A percentile compares a stretch with the other conserved stretches of the same genome.
Conservation (phyloP, 2,113 vertebrate species). For the Oxygymnocypris stewartii region DNA sequence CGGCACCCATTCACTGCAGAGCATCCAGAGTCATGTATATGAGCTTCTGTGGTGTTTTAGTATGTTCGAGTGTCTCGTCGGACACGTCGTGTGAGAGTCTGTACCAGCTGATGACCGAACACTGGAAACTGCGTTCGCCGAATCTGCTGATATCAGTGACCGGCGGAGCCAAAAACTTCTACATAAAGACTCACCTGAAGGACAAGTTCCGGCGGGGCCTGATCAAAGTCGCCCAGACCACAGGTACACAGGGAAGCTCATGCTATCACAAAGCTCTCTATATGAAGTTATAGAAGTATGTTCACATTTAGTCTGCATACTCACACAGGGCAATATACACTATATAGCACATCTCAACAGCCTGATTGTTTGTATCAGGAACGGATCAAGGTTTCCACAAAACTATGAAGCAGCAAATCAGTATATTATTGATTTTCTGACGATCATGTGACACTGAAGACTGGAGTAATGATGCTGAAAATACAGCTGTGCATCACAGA, state of each 20-base stretch:
- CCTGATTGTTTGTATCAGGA: not conserved
- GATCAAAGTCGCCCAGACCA: constrained; percentile 92
- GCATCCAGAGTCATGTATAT: not conserved
- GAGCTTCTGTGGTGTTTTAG: constrained; percentile 70
- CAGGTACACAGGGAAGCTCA: constrained; percentile 73
- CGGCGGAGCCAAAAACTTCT: constrained; percentile 93
- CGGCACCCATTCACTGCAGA: not conserved
- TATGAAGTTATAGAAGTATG: not conserved
- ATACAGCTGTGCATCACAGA: not conserved
- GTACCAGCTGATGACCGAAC: constrained; percentile 87
- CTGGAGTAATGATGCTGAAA: not conserved
- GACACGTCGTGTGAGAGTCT: constrained; percentile 80
- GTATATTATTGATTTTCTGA: not conserved
- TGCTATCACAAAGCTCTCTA: not conserved
- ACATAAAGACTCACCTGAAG: constrained; percentile 85
- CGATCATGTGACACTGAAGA: not conserved
- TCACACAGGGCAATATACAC: not conserved
- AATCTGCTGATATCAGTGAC: constrained; percentile 97
- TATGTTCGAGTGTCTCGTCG: constrained; percentile 86
- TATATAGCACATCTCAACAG: not conserved
- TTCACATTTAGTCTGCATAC: not conserved
- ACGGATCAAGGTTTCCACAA: too few species aligned
- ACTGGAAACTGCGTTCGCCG: constrained; percentile 86
- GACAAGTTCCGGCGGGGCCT: constrained; percentile 89
- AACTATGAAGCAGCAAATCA: too few species aligned